Base-by-base conservation (phyloP, 2,113 vertebrate species). In the Stigmatopora nigra region DNA sequence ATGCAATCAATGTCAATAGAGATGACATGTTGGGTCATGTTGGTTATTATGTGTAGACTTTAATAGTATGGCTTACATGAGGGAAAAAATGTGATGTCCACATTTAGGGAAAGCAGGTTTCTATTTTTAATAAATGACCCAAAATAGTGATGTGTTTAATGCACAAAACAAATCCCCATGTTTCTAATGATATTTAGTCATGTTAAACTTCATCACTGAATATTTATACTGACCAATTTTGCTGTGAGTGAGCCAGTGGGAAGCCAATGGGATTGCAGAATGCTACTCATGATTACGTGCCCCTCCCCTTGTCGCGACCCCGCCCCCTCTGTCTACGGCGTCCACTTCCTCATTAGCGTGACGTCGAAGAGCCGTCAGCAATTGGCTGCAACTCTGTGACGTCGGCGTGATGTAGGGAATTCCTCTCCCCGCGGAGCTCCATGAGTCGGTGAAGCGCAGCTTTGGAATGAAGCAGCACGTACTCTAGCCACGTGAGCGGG, bases 331-430 rank as follows among this genome's bases (percentile, higher is more conserved):
- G 4, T 48, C 31, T 31, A 20, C 6, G 3, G 22, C 41, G 2
- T 56, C 51, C 9, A 71, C 73, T 81, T 78, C 69, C 69, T 73
- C 44, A 52, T 55, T 47, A 11, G 10, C 20, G 88, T 88, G 79
- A 14, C 86, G 75, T 14, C 2, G 53, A 31, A 68, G 79, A 65
- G 4, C 19, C 17, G 63, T 36, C 45, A 1, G 11, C 60, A 63
- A 73, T 85, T 80, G 83, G 85, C 56, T 7, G 70, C 64, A 64
- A 52, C 22, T 8, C 7, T 11, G 10, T 88, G 82, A 86, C 86
- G 59, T 86, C 69, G 76, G 45, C 0, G 45, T 5, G n/a, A 62
- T 55, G 38, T 71, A 64, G 85, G 88, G 88, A 87, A 85, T 89
- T 81, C 89, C 87, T 82, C 61, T 76, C 73, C 65, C 45, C 2